Evolutionary conservation across 2,113 vertebrate species (phyloP).

Genomic region (Apus apus): DNA sequence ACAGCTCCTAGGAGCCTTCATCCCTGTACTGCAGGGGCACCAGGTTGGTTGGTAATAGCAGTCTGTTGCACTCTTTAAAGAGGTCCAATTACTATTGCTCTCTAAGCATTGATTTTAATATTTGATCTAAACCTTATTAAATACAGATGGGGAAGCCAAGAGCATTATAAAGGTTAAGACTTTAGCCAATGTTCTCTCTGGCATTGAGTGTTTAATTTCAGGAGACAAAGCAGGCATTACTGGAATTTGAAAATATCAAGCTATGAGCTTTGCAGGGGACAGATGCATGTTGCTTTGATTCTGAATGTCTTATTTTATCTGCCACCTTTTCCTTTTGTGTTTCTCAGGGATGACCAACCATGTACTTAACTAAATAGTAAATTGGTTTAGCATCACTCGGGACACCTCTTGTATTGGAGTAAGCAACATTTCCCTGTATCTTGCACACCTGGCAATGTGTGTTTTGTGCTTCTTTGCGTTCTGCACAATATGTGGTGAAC

Average conservation of each 20-base stretch:
- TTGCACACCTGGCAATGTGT: neutral
- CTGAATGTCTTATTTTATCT: neutral
- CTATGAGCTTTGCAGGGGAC: neutral
- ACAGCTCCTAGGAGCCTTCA: neutral
- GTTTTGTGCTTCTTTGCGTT: neutral
- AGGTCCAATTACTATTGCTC: neutral
- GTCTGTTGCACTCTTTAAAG: neutral
- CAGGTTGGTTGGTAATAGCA: neutral
- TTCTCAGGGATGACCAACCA: neutral
- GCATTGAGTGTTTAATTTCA: neutral
- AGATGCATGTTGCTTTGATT: neutral
- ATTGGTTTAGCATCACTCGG: neutral
- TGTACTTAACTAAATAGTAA: neutral
- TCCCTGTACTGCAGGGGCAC: neutral
- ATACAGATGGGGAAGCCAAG: neutral
- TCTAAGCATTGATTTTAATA: neutral
- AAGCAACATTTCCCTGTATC: neutral
- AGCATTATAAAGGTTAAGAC: neutral
- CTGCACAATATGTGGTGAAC: neutral
- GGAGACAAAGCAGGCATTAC: neutral
- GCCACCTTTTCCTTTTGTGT: neutral
- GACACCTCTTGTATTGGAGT: neutral
- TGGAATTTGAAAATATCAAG: neutral
- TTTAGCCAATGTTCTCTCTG: neutral
- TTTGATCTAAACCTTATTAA: neutral